Base-by-base conservation (phyloP, 2,888 invertebrate genomes). In the Platycnemis pennipes region DNA sequence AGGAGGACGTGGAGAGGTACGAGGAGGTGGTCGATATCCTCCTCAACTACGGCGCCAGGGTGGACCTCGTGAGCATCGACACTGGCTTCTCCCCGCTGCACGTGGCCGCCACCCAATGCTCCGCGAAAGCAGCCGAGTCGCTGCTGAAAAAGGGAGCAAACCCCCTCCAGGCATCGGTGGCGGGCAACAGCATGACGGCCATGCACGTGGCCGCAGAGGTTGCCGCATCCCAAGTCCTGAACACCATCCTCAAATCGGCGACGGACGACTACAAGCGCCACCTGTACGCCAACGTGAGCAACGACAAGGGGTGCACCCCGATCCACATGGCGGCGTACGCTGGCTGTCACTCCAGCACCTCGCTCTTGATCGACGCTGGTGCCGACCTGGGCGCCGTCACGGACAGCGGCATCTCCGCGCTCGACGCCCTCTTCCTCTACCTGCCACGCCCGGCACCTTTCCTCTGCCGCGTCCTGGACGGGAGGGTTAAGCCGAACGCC, bases 271-370 rank as follows among this genome's bases (percentile, higher is more conserved):
- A 94, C 45, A 95, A 96, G 94, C 94, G 94, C 44, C 91, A 94
- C 85, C 96, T 96, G 5, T 96, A 56, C 89, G 94, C 96, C 96
- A 96, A 96, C 95, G 96, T 97, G 26, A 95, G 97, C 53, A 97
- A 97, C 94, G 95, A 95, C 95, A 95, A 95, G 31, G 96, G 97
- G 56, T 96, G 97, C 19, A 97, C 97, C 31, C 96, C 97, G 26
- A 96, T 97, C 19, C 97, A 97, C 95, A 96, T 96, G 94, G 97
- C 97, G 44, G 97, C 97, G 26, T 96, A 96, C 94, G 96, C 96
- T 94, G 97, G 97, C 46, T 97, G 97, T 94, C 96, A 96, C 77
- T 96, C 97, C 91, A 97, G 97, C 95, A 96, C 97, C 69, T 96
- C 96, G 95, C 95, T 96, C 86, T 96, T 97, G 69, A 96, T 97